Evolutionary conservation across 1,140 invertebrate genomes (phyloP), one percentile per base, ranked within the genome.

Genomic region (Luehdorfia chinensis): DNA sequence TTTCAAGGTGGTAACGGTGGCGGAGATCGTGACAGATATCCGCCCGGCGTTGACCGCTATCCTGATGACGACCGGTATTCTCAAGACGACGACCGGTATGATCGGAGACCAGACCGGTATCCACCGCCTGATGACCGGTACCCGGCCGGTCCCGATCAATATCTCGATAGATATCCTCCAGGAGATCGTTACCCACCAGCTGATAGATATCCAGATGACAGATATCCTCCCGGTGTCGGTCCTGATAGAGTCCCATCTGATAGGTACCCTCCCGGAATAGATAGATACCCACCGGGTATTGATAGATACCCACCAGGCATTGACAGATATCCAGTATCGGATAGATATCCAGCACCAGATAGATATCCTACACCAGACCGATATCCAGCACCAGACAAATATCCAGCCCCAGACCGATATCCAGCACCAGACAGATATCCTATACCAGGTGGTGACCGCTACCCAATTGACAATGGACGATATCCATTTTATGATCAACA

Each of bases 31-130:
- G 78, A 85, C 46, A 66, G 78, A 36, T 80, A 87, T 54, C 84
- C 87, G 67, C 84, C 71, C 66, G 88, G 75, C 79, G 88, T 78
- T 48, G 88, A 89, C 63, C 75, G 88, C 81, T 87, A 88, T 74
- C 77, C 88, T 31, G 84, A 87, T 30, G 75, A 78, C 46, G 69
- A 84, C 54, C 63, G 77, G 23, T 72, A 72, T 28, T 5, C 28
- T 12, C 49, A 55, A 1, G 66, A 70, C 31, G 77, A 75, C 18
- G 83, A 79, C 27, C 71, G 85, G 39, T 87, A 85, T 48, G 63
- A 66, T n/a, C 39, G 39, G n/a, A 27, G 23, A 31, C 25, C 23
- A 13, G 60, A 64, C 23, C 49, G 64, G 11, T 67, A 61, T 41
- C 64, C 64, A 23, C 47, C 47, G 21, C 21, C 37, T 1, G 33